Base-by-base conservation (phyloP, 2,113 vertebrate species). In the Sisor rabdophorus region DNA sequence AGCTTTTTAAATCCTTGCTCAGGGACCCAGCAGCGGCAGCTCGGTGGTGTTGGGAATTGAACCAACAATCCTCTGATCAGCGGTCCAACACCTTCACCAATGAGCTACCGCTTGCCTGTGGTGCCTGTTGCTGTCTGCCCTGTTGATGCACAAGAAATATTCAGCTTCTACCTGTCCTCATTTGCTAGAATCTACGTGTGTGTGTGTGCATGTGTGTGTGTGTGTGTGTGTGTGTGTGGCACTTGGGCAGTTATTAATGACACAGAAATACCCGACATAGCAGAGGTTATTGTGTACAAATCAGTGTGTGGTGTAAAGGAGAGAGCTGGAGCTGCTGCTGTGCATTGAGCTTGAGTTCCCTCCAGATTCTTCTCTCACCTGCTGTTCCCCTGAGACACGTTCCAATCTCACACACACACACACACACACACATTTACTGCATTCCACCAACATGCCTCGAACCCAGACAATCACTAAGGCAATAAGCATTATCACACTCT, bases 361-460 rank as follows among this genome's bases (percentile, higher is more conserved):
- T 36, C 60, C 19, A 19, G 17, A 36, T 63, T 63, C 19, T n/a
- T 15, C 12, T 82, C 83, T 87, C 85, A 87, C 87, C 84, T 84
- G 82, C 78, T 86, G 81, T 80, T 85, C 74, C 73, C 69, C 86
- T 73, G 79, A 56, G 68, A 82, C 76, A 76, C 81, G 73, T 80
- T 80, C 82, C 85, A 80, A 80, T 79, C 81, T 76, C 22, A 78
- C 86, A 85, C 63, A 72, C 74, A 79, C 47, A 52, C 73, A 74
- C 65, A 32, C 36, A 65, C 58, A 59, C 67, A 60, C 52, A 59
- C 76, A 22, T 52, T 40, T 36, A 26, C 24, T 74, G 79, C 80
- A 69, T 83, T 83, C 81, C 54, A 60, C 65, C 80, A 86, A 86
- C 83, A 71, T 81, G 82, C 87, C 85, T 80, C 68, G 1, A 85